Evolutionary conservation across 2,113 vertebrate genomes (phyloP).

Genomic region (Albula goreensis): DNA sequence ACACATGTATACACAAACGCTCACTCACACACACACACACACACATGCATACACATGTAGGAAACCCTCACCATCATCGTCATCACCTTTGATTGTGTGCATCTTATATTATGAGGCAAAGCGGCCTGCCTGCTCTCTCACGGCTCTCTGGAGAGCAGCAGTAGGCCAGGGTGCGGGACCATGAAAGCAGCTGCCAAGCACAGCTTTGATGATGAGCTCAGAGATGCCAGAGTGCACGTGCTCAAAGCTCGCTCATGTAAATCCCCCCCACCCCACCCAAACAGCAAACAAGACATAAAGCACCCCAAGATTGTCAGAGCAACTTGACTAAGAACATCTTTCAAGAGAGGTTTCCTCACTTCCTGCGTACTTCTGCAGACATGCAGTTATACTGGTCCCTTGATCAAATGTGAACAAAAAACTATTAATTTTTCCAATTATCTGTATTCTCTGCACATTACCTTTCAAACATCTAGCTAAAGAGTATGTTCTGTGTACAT

Average conservation of each 20-base stretch:
- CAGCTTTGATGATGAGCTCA: slow-evolving; percentile 55
- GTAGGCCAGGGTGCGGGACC: slow-evolving; percentile 37
- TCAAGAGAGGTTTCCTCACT: neutral
- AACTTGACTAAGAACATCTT: neutral
- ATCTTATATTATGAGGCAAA: neutral
- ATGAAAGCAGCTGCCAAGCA: slow-evolving; percentile 47
- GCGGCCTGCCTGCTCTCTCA: slow-evolving; percentile 13
- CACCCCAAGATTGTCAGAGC: neutral
- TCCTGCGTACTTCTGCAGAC: neutral
- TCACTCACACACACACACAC: neutral
- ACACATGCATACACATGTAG: neutral
- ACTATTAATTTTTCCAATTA: neutral
- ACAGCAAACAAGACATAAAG: neutral
- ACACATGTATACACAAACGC: neutral
- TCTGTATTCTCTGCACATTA: neutral
- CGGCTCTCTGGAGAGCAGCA: slow-evolving; percentile 33
- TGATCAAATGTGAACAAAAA: neutral
- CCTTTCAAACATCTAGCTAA: neutral
- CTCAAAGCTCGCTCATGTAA: slow-evolving; percentile 38
- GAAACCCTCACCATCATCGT: neutral
- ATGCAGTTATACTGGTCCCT: neutral
- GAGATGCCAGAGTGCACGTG: slow-evolving; percentile 40
- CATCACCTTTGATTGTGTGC: neutral
- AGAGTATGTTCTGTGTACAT: neutral
- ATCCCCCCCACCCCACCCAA: slow-evolving; percentile 25